phyloP scores from a whole-genome alignment of 2,888 invertebrate genomes.

The Oxyscelio sp. region DNA sequence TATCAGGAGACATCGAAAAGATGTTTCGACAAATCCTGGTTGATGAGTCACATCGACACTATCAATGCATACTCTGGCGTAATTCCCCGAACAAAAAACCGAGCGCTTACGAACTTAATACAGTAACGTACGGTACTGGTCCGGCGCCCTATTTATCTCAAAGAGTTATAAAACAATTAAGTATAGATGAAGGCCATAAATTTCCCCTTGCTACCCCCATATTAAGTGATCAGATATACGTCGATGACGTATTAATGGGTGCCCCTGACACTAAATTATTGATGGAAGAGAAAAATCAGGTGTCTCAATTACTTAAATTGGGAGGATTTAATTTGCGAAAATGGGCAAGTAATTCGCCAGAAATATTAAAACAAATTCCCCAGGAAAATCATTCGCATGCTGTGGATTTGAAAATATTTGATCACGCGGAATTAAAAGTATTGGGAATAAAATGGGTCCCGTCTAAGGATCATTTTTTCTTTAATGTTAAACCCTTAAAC shows the following conservation, averaged over 20 bases:
- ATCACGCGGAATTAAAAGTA: too few relatives aligned
- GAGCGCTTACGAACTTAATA: not conserved
- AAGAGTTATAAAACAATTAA: not conserved
- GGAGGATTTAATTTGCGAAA: constrained; percentile 9
- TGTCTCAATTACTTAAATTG: not conserved
- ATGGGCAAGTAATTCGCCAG: constrained; percentile 10
- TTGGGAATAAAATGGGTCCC: too few relatives aligned
- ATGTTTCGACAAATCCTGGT: constrained; percentile 14
- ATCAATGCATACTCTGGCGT: not conserved
- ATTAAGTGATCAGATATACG: not conserved
- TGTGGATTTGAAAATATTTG: too few relatives aligned
- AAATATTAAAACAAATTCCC: too few relatives aligned
- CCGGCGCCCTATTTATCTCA: not conserved
- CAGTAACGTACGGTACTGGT: constrained; percentile 1
- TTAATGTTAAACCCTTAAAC: too few relatives aligned
- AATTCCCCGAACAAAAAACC: too few relatives aligned
- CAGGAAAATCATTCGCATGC: too few relatives aligned
- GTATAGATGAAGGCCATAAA: not conserved
- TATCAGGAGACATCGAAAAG: constrained; percentile 3
- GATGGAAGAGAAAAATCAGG: not conserved
- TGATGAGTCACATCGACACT: not conserved
- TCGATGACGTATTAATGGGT: not conserved
- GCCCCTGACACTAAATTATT: not conserved
- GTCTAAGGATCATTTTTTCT: too few relatives aligned
- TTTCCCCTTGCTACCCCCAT: not conserved